phyloP scores from a whole-genome alignment of 2,888 invertebrate species.

The Latheticus oryzae region DNA sequence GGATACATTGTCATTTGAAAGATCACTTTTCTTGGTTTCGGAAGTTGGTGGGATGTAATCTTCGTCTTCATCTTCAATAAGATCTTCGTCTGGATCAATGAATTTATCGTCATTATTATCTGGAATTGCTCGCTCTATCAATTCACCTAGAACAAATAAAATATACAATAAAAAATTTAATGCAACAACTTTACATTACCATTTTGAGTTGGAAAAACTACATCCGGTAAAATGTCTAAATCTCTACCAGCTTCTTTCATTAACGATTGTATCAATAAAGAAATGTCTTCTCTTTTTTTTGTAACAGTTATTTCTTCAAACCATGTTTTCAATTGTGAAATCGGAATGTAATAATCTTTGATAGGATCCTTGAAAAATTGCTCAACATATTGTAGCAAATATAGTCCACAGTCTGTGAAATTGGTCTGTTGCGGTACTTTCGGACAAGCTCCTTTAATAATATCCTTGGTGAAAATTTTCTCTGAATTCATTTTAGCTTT shows the following conservation, averaged over 20 bases:
- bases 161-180: too few relatives aligned
- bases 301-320: constrained; percentile 87
- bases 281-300: constrained; percentile 88
- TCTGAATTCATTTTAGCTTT: constrained; percentile 75
- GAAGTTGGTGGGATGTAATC: constrained; percentile 15
- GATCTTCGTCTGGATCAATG: constrained; percentile 50
- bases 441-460: constrained; percentile 87
- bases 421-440: constrained; percentile 98
- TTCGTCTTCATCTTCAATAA: constrained; percentile 39
- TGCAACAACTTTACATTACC: constrained; percentile 71
- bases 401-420: constrained; percentile 96
- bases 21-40: constrained; percentile 14
- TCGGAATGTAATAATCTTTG: constrained; percentile 83
- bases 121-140: constrained; percentile 66
- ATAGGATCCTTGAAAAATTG: constrained; percentile 94
- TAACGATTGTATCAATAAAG: constrained; percentile 78
- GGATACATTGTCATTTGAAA: constrained; percentile 21
- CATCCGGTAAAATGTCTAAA: constrained; percentile 75
- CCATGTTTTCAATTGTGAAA: constrained; percentile 86
- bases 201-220: constrained; percentile 81
- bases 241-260: constrained; percentile 81
- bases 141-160: constrained; percentile 66
- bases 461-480: constrained; percentile 82
- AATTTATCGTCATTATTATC: constrained; percentile 53
- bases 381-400: constrained; percentile 95